Conservation (phyloP, 2,113 vertebrate species). For the Solenodon paradoxus region DNA sequence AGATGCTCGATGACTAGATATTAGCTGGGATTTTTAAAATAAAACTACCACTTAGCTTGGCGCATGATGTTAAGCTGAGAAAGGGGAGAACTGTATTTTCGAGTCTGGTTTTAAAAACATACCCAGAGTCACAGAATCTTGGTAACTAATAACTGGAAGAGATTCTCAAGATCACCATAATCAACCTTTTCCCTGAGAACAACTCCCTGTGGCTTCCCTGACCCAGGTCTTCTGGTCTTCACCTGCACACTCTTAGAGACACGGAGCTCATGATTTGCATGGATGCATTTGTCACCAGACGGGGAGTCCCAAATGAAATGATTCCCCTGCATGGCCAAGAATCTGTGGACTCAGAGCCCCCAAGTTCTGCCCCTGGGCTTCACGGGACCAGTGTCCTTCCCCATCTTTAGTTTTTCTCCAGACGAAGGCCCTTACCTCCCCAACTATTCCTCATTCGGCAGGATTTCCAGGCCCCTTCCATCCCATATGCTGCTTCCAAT, state of each 20-base stretch:
- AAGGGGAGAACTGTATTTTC: neutral
- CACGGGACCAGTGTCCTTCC: neutral
- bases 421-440: neutral
- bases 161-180: neutral
- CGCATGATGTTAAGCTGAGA: neutral
- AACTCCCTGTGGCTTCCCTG: neutral
- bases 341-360: neutral
- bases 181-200: neutral
- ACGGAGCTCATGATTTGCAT: neutral
- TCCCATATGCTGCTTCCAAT: neutral
- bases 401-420: neutral
- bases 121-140: neutral
- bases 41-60: neutral
- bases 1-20: neutral
- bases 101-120: neutral
- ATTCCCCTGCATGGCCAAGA: neutral
- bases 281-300: neutral
- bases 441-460: neutral
- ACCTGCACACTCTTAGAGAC: fast-evolving
- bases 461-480: neutral
- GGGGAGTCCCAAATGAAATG: neutral
- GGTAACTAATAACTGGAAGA: neutral
- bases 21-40: neutral
- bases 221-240: fast-evolving
- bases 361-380: neutral